phyloP scores from a whole-genome alignment of 2,113 vertebrate species.

The Oryzias javanicus region DNA sequence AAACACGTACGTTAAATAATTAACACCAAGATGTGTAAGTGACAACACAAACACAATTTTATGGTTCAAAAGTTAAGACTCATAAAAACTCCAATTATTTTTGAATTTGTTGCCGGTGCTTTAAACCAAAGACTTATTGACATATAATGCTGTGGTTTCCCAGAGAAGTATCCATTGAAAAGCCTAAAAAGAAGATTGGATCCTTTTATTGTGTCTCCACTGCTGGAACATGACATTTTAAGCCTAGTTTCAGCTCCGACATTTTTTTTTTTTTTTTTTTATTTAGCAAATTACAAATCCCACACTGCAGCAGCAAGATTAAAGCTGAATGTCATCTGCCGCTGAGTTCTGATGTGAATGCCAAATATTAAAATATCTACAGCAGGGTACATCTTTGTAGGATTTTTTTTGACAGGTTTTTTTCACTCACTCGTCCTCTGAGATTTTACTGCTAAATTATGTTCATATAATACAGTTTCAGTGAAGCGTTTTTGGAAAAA shows the following conservation, averaged over 20 bases:
- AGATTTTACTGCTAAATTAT: constrained; percentile 44
- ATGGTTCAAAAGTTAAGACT: no score
- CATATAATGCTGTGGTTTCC: constrained; percentile 5
- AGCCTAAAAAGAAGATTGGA: constrained; percentile 11
- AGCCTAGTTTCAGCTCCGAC: constrained; percentile 48
- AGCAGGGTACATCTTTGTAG: constrained; percentile 41
- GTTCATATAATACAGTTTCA: constrained; percentile 47
- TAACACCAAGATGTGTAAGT: no score
- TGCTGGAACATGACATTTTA: constrained; percentile 59
- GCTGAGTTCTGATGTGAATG: constrained; percentile 50
- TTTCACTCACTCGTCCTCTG: constrained; percentile 37
- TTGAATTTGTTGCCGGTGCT: neutral
- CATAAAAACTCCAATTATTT: no score
- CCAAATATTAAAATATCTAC: constrained; percentile 64
- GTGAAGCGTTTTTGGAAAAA: constrained; percentile 1
- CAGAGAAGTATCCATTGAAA: constrained; percentile 16
- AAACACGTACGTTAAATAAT: no score
- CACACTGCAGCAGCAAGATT: constrained; percentile 42
- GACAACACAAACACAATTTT: no score
- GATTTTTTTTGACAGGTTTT: constrained; percentile 50
- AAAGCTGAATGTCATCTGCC: constrained; percentile 61
- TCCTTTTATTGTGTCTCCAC: constrained; percentile 41
- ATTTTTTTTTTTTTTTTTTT: constrained; percentile 58
- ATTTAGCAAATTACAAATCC: constrained; percentile 56
- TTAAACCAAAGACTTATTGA: constrained; percentile 14